Conservation (phyloP, 2,888 invertebrate species). For the Molorchus minor region DNA sequence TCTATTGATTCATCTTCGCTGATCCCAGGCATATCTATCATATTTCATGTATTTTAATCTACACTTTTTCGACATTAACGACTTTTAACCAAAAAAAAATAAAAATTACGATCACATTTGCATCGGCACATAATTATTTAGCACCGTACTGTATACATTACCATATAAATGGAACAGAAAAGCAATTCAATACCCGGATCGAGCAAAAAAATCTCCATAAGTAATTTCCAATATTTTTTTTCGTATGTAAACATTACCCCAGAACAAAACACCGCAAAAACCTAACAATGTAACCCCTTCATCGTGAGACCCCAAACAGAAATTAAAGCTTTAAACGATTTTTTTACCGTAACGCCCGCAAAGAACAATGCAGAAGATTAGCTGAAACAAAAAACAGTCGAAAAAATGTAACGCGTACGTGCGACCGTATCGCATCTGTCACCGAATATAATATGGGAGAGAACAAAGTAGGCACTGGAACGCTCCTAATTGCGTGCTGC, state of each 20-base stretch:
- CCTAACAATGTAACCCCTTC: conserved; percentile 10
- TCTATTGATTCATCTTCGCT: too few species aligned
- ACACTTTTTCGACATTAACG: not conserved
- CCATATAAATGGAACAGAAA: conserved; percentile 13
- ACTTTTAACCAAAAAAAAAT: not conserved
- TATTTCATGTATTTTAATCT: too few species aligned
- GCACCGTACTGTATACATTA: conserved; percentile 1
- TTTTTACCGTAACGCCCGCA: conserved; percentile 41
- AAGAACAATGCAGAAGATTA: conserved; percentile 46
- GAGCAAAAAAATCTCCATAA: conserved; percentile 14
- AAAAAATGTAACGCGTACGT: conserved; percentile 34
- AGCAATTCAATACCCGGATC: conserved; percentile 3
- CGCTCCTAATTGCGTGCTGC: conserved; percentile 38
- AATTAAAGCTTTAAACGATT: conserved; percentile 38
- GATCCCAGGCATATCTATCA: too few species aligned
- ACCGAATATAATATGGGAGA: conserved; percentile 44
- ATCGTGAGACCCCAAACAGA: conserved; percentile 20
- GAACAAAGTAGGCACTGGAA: conserved; percentile 31
- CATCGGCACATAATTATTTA: conserved; percentile 7
- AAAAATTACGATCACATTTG: not conserved
- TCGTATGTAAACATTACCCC: conserved; percentile 21
- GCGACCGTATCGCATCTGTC: conserved; percentile 49
- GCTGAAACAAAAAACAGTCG: conserved; percentile 47
- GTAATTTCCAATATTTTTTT: conserved; percentile 23
- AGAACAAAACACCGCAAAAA: conserved; percentile 19